Evolutionary conservation across 2,797 vertebrate genomes (phyloP).

Genomic region (Pygocentrus nattereri): DNA sequence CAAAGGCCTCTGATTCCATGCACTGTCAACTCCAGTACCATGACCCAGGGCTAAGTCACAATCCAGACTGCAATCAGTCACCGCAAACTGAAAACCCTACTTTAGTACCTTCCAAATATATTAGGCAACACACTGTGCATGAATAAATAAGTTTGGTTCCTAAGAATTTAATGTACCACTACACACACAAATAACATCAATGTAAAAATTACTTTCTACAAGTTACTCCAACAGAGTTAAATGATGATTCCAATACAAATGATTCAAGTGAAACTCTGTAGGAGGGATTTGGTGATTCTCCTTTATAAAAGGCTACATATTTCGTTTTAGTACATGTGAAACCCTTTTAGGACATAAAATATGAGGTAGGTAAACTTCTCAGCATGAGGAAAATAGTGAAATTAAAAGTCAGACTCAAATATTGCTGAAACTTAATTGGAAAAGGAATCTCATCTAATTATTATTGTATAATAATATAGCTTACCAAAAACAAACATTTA

Average conservation of each 20-base stretch:
- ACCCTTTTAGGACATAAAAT: neutral
- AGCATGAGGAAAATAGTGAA: constrained; percentile 12
- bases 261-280: neutral
- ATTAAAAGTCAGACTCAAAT: neutral
- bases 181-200: neutral
- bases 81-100: neutral
- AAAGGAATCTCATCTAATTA: too few relatives aligned
- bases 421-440: neutral
- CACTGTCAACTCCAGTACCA: constrained; percentile 44
- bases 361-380: constrained; percentile 17
- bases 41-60: constrained; percentile 54
- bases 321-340: neutral
- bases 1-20: constrained; percentile 28
- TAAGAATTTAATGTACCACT: neutral
- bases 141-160: neutral
- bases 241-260: neutral
- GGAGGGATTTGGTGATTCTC: neutral
- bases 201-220: neutral
- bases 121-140: neutral
- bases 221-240: neutral
- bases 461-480: too few relatives aligned
- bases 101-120: neutral
- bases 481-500: too few relatives aligned
- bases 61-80: constrained; percentile 33
- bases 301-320: neutral